Conservation (phyloP, 2,888 invertebrate species). For the Acrocyrtus sp. region DNA sequence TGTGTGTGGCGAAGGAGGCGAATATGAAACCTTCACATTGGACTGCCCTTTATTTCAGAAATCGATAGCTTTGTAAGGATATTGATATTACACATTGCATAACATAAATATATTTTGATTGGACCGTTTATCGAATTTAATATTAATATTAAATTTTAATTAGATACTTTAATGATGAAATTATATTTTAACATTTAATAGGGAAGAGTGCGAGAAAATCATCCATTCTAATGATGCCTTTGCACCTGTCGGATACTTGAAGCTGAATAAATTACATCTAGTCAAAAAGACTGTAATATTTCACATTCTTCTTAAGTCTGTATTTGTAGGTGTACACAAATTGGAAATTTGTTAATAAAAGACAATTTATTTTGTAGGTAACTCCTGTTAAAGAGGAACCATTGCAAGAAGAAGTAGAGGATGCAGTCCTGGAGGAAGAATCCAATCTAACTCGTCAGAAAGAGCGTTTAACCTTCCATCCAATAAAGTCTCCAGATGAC, state of each 20-base stretch:
- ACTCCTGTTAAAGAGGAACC: conserved; percentile 43
- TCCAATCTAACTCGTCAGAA: conserved; percentile 14
- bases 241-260: conserved; percentile 94
- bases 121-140: conserved; percentile 2
- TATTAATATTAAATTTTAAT: conserved; percentile 1
- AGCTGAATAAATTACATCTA: conserved; percentile 84
- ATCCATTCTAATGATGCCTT: conserved; percentile 92
- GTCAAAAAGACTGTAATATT: conserved; percentile 72
- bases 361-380: conserved; percentile 12
- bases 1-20: conserved; percentile 98
- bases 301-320: no score
- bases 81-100: conserved; percentile 11
- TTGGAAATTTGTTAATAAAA: no score
- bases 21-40: conserved; percentile 97
- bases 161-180: not conserved
- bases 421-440: conserved; percentile 15
- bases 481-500: conserved; percentile 61
- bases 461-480: conserved; percentile 34
- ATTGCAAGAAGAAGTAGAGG: conserved; percentile 20
- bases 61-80: conserved; percentile 86
- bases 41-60: conserved; percentile 97
- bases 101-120: no score
- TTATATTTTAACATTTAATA: conserved; percentile 66
- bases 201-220: conserved; percentile 86
- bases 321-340: no score